Percentiles rank a stretch among this genome's conserved stretches.
Conservation (phyloP, 2,797 vertebrate species). For the Pipistrellus kuhlii region DNA sequence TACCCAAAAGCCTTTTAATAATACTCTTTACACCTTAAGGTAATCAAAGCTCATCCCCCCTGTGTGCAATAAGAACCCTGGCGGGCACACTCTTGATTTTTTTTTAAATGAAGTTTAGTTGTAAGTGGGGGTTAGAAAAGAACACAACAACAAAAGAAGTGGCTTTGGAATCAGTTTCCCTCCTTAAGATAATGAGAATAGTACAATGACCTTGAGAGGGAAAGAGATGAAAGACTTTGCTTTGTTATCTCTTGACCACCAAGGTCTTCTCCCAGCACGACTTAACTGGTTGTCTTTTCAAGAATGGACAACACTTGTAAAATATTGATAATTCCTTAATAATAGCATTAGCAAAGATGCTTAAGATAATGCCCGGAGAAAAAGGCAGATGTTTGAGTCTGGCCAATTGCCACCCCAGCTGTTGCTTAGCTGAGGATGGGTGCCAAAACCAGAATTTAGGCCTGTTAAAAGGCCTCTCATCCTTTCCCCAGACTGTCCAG, state of each 20-base stretch:
- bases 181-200: neutral
- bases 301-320: constrained; percentile 15
- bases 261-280: neutral
- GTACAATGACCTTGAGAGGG: neutral
- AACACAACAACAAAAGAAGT: neutral
- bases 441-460: constrained; percentile 16
- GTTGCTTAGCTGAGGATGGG: neutral
- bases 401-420: constrained; percentile 64
- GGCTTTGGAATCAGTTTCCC: neutral
- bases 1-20: neutral
- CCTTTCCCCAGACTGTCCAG: neutral
- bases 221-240: neutral
- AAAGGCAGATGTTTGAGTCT: constrained; percentile 60
- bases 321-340: constrained; percentile 62
- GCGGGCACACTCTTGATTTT: neutral
- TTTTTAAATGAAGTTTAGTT: neutral
- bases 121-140: neutral
- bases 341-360: constrained; percentile 24
- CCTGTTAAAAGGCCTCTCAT: neutral
- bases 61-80: neutral
- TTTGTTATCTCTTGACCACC: neutral
- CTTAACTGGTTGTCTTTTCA: constrained; percentile 36
- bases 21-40: neutral
- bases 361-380: neutral
- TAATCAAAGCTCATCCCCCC: neutral